Conservation (phyloP, 2,797 vertebrate species). For the Acanthurus leucopareius region DNA sequence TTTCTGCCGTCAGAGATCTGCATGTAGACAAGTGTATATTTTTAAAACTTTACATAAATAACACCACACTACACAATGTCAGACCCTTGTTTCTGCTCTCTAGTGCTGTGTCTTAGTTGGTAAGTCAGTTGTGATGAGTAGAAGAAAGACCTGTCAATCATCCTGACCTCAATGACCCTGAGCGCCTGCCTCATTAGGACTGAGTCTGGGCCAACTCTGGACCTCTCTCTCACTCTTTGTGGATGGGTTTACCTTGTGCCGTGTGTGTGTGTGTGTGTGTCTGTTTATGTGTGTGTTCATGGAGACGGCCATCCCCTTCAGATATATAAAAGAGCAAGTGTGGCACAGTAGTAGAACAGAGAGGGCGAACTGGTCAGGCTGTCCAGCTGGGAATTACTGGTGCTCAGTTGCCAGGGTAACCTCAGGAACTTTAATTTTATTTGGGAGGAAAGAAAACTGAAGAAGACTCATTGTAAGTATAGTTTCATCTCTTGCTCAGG, state of each 20-base stretch:
- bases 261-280: constrained; percentile 28
- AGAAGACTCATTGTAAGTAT: constrained; percentile 22
- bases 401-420: constrained; percentile 48
- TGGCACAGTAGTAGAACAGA: constrained; percentile 49
- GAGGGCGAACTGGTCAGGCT: constrained; percentile 50
- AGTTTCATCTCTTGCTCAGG: constrained; percentile 3
- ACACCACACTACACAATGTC: background rate
- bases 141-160: constrained; percentile 53
- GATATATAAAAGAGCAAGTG: constrained; percentile 72
- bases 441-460: constrained; percentile 6
- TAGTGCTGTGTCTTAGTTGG: constrained; percentile 45
- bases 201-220: constrained; percentile 60
- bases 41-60: background rate
- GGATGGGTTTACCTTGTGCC: constrained; percentile 38
- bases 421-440: constrained; percentile 16
- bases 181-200: constrained; percentile 52
- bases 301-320: constrained; percentile 66
- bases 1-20: background rate
- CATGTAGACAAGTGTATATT: background rate
- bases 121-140: constrained; percentile 36
- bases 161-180: constrained; percentile 52
- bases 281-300: constrained; percentile 62
- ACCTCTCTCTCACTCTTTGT: constrained; percentile 41
- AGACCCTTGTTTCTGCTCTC: background rate
- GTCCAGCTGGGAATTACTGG: constrained; percentile 47